Evolutionary conservation across 2,888 invertebrate species (phyloP).

Genomic region (Marronus borbonicus): DNA sequence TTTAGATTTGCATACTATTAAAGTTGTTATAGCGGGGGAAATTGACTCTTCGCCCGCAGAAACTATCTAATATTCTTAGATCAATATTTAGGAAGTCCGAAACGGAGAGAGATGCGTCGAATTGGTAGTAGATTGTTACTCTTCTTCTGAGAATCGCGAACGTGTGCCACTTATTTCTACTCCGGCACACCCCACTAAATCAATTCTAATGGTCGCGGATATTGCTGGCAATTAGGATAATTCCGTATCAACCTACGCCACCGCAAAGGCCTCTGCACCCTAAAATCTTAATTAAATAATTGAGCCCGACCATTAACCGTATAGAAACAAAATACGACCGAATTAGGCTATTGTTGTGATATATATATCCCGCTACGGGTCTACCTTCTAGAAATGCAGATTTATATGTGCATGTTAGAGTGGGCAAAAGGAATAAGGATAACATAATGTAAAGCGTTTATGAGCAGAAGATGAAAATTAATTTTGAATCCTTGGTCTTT

Average conservation of each 20-base stretch:
- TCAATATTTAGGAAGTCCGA: constrained; percentile 7
- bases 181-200: constrained; percentile 22
- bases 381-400: neutral
- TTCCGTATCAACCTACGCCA: constrained; percentile 18
- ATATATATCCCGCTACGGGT: neutral
- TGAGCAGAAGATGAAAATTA: too few relatives aligned
- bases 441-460: too few relatives aligned
- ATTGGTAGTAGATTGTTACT: neutral
- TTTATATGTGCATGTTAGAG: neutral
- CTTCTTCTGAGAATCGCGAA: constrained; percentile 12
- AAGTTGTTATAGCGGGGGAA: neutral
- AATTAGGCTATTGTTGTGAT: constrained; percentile 19
- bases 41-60: neutral
- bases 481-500: neutral
- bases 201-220: constrained; percentile 37
- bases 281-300: constrained; percentile 41
- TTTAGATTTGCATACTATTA: neutral
- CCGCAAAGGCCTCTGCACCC: neutral
- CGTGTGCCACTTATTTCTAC: neutral
- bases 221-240: constrained; percentile 34
- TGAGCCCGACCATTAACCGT: constrained; percentile 25
- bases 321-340: constrained; percentile 16
- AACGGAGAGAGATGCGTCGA: neutral
- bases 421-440: neutral
- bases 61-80: constrained; percentile 1